A percentile compares a stretch with the other conserved stretches of the same genome.
Evolutionary conservation across 2,797 vertebrate genomes (phyloP).

Genomic region (Tenualosa thibaudeaui): DNA sequence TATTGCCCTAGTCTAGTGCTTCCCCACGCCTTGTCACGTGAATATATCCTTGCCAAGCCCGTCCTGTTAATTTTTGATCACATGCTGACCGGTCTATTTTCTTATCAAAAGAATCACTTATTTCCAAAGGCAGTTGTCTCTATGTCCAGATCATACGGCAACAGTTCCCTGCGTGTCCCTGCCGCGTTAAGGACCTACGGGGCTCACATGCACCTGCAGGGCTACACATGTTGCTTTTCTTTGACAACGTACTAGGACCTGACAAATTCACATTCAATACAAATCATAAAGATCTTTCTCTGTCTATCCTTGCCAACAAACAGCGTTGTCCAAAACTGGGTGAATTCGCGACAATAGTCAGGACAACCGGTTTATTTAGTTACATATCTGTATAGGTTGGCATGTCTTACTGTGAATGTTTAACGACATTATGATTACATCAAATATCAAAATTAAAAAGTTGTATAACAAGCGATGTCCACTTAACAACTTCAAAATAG

Average conservation of each 20-base stretch:
- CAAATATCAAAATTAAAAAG: conserved; percentile 74
- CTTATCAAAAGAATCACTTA: conserved; percentile 69
- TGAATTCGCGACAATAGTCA: neutral
- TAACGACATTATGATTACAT: conserved; percentile 57
- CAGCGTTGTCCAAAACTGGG: neutral
- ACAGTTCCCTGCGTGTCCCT: conserved; percentile 55
- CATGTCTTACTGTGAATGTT: conserved; percentile 57
- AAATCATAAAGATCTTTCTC: conserved; percentile 56
- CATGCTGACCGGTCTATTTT: conserved; percentile 83
- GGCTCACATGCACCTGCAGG: conserved; percentile 67
- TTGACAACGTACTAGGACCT: conserved; percentile 52
- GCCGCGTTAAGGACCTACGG: conserved; percentile 61
- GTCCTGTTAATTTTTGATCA: conserved; percentile 89
- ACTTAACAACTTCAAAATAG: neutral
- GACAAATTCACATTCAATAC: conserved; percentile 51
- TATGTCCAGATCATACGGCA: conserved; percentile 61
- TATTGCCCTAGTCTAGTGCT: conserved; percentile 78
- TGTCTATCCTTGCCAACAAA: neutral
- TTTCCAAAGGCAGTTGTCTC: conserved; percentile 60
- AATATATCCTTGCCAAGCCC: conserved; percentile 80
- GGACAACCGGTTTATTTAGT: conserved; percentile 35
- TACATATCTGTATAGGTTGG: conserved; percentile 63
- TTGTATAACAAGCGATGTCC: conserved; percentile 66
- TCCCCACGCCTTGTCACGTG: conserved; percentile 89
- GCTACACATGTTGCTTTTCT: conserved; percentile 78